Evolutionary conservation across 2,888 invertebrate genomes (phyloP).

Genomic region (Cerceris rybyensis): DNA sequence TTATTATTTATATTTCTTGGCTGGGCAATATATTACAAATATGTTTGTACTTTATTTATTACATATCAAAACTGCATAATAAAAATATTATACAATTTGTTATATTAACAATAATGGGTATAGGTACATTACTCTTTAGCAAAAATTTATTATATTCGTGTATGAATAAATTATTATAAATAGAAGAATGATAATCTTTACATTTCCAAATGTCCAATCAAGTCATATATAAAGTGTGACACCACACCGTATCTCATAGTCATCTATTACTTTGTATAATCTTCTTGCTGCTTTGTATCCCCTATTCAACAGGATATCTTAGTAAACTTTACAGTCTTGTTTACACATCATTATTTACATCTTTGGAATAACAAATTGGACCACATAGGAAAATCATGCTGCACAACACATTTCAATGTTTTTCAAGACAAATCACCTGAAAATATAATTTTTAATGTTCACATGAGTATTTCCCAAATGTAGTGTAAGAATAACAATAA

Average conservation of each 20-base stretch:
- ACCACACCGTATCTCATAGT: background rate
- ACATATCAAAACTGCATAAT: constrained; percentile 81
- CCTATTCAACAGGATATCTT: constrained; percentile 48
- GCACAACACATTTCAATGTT: constrained; percentile 36
- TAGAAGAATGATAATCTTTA: constrained; percentile 41
- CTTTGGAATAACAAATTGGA: constrained; percentile 49
- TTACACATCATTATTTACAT: constrained; percentile 42
- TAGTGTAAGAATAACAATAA: constrained; percentile 45
- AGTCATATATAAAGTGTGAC: no score
- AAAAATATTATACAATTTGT: constrained; percentile 85
- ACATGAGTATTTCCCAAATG: constrained; percentile 14
- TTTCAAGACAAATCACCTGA: constrained; percentile 19
- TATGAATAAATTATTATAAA: constrained; percentile 78
- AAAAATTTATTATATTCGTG: constrained; percentile 86
- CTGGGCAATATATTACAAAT: constrained; percentile 94
- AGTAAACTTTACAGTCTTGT: constrained; percentile 34
- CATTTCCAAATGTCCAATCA: constrained; percentile 5
- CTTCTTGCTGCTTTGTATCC: constrained; percentile 54
- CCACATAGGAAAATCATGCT: constrained; percentile 32
- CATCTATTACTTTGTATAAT: constrained; percentile 40
- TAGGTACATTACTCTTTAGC: constrained; percentile 88
- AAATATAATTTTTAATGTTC: constrained; percentile 27
- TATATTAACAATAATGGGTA: constrained; percentile 87
- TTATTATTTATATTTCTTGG: constrained; percentile 86
- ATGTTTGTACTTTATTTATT: constrained; percentile 86